phyloP scores from a whole-genome alignment of 35 echinoderm and acorn worm species.

The Ptychodera flava region DNA sequence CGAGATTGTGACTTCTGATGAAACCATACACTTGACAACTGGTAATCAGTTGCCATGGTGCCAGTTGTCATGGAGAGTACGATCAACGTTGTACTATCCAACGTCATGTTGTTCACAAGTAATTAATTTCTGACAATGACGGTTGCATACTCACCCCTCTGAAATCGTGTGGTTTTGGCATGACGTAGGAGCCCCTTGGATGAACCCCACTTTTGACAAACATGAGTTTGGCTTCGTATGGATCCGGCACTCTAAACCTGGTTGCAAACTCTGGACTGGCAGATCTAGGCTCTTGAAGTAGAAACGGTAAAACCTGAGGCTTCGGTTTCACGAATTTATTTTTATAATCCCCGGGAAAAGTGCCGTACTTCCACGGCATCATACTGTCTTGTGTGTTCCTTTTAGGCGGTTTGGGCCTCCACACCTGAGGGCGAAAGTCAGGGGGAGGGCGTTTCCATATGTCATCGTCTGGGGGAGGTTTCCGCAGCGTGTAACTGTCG shows the following conservation, averaged over 20 bases:
- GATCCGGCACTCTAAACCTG: constrained; percentile 50
- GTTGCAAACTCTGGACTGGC: constrained; percentile 45
- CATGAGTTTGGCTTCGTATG: constrained; percentile 31
- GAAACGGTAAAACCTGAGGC: constrained; percentile 44
- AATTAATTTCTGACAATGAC: background rate
- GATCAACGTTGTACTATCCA: background rate
- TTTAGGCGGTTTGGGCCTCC: constrained; percentile 75
- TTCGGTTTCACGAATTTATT: background rate
- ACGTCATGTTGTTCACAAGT: background rate
- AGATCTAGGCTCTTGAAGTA: constrained; percentile 48
- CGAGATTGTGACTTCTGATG: background rate
- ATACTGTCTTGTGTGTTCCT: constrained; percentile 76
- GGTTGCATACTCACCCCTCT: constrained; percentile 58
- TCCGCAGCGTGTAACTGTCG: background rate
- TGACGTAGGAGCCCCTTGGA: constrained; percentile 46
- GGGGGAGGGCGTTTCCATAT: constrained; percentile 79
- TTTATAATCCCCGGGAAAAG: constrained; percentile 24
- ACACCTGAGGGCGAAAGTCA: constrained; percentile 77
- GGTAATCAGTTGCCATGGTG: background rate
- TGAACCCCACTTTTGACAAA: constrained; percentile 59
- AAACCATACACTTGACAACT: background rate
- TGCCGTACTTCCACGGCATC: constrained; percentile 77
- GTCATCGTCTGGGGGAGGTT: constrained; percentile 10
- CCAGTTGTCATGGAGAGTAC: background rate
- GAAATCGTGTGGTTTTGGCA: constrained; percentile 71